Evolutionary conservation across 37 sponge, comb jelly and placozoan genomes (phyloP), one percentile per base, ranked within the genome.

Genomic region (Spongilla lacustris): DNA sequence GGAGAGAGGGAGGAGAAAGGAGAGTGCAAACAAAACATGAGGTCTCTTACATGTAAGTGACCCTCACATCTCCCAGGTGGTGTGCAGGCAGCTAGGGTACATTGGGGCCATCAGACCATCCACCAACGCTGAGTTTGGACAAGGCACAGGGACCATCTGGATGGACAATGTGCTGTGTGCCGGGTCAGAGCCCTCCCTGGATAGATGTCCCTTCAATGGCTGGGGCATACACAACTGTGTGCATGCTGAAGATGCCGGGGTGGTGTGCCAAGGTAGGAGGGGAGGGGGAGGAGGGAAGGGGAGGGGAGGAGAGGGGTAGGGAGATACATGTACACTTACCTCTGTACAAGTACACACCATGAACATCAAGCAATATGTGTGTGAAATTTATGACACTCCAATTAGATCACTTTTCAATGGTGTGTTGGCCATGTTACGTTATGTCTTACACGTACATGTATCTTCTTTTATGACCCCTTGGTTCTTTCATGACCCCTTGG

Each of bases 1-100:
- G 90, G 85, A 58, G 21, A 58, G 58, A 58, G 58, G 58, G 11
- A 17, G 58, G 58, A 58, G 58, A 14, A 50, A 80, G 30, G 83
- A 82, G 2, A 8, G 75, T 14, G 49, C 75, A 24, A 78, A 82
- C 71, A 74, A 76, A 2, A 23, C 41, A 41, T 41, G 6, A 41
- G 41, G 3, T 41, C 6, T 41, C 3, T 6, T 41, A 9, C 41
- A 6, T 41, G 41, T 41, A 9, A 9, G 41, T 41, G 6, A 41
- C 58, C 58, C 21, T 58, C 11, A 41, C 41, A 3, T 33, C 76
- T 24, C 8, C 76, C 38, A 86, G 26, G 81, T 83, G 27, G 87
- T 66, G 50, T 70, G 83, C 58, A 2, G 83, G 19, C 25, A 67
- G 72, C 70, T 82, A 8, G 31, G 71, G 1, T 82, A 82, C 35